Evolutionary conservation across 2,797 vertebrate genomes (phyloP).

Genomic region (Prionace glauca): DNA sequence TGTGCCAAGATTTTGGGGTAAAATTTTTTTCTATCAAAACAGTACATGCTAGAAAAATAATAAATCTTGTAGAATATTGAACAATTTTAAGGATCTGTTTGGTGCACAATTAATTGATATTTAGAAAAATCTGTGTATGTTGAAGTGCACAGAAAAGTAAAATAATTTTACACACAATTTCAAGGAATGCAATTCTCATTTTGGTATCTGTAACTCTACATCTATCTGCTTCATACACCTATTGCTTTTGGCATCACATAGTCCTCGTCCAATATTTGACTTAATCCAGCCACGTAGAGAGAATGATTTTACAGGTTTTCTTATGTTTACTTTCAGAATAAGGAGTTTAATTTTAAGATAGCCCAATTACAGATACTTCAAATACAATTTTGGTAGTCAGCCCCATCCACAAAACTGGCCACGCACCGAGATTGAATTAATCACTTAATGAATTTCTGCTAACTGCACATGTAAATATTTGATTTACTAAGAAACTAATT

Average conservation of each 20-base stretch:
- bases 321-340: background rate
- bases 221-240: background rate
- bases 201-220: background rate
- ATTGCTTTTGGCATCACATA: background rate
- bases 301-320: background rate
- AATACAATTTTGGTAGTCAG: background rate
- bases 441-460: background rate
- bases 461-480: background rate
- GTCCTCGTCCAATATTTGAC: background rate
- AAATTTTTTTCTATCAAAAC: conserved; percentile 44
- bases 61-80: background rate
- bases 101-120: background rate
- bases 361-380: background rate
- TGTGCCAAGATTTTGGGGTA: conserved; percentile 85
- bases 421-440: background rate
- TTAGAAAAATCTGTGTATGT: background rate
- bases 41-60: too few species aligned
- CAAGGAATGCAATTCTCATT: background rate
- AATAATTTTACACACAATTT: background rate
- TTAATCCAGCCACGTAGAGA: background rate
- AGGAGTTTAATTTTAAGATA: background rate
- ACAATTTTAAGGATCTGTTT: background rate
- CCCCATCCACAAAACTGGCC: background rate
- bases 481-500: background rate
- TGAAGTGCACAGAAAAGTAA: background rate